Base-by-base conservation (phyloP, 2,797 vertebrate genomes). In the Crocodylus rhombifer region DNA sequence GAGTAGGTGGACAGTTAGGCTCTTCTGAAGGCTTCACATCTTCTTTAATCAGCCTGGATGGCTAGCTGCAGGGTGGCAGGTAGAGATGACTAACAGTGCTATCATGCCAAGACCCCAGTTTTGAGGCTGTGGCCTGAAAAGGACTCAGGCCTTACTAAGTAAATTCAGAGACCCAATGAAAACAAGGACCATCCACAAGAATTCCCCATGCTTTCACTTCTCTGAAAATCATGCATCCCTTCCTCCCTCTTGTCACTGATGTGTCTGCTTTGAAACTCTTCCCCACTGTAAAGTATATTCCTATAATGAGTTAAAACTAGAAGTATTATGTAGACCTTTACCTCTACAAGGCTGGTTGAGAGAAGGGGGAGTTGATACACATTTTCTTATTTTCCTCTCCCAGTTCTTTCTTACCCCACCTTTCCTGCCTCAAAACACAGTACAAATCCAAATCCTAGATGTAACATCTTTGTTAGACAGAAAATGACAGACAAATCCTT, bases 371-470 rank as follows among this genome's bases (percentile, higher is more conserved):
- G 42, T 51, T 67, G 18, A 30, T 67, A 67, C 30, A 9, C n/a
- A 11, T 67, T 33, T 67, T 11, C n/a, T 33, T 30, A 18, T 18
- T 9, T 30, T 14, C 8, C 16, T 67, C 28, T 67, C 64, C 87
- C 81, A 73, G 7, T 5, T n/a, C 14, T 60, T 7, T 0, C 2
- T 65, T 84, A 2, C 8, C 15, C 42, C 69, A 36, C 14, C 9
- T 77, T 84, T 30, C 1, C 8, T 67, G 6, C 18, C 84, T 14
- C 1, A 26, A 86, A 91, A 16, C 2, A n/a, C 4, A 76, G 4
- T 0, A 14, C 1, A 75, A 80, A 26, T 7, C 2, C 58, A 79
- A 80, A 76, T 89, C 10, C 10, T 17, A 1, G 9, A 9, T 57
- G 65, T 79, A 42, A 83, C 26, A 1, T 6, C 4, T 56, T 61